A percentile compares a stretch with the other conserved stretches of the same genome.
phyloP scores from a whole-genome alignment of 2,888 invertebrate genomes.

The Bruchidius siliquastri region DNA sequence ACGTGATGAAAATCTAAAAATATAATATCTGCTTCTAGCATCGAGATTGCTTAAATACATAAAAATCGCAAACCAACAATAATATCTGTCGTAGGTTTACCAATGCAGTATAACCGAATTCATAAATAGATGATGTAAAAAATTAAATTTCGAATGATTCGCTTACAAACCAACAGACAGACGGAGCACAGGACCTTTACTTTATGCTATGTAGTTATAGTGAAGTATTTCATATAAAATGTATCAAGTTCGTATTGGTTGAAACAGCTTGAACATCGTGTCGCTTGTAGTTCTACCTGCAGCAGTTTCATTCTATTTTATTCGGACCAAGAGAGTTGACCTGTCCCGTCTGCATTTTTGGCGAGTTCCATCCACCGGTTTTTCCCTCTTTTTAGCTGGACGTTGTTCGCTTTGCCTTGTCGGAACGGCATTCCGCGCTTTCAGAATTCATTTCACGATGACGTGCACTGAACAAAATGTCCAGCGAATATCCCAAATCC shows the following conservation, averaged over 20 bases:
- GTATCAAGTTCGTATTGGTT: background rate
- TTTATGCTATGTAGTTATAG: too few relatives aligned
- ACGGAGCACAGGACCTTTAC: too few relatives aligned
- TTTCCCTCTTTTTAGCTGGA: background rate
- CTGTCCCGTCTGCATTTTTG: background rate
- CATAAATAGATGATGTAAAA: too few relatives aligned
- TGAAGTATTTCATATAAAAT: too few relatives aligned
- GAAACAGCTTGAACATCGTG: background rate
- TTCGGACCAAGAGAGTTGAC: background rate
- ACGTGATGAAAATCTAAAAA: too few relatives aligned
- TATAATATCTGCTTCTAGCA: too few relatives aligned
- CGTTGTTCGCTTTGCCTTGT: background rate
- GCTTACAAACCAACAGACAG: too few relatives aligned
- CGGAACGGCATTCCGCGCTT: background rate
- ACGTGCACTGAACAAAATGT: background rate
- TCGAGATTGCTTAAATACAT: too few relatives aligned
- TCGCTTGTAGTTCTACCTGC: background rate
- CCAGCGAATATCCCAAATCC: background rate
- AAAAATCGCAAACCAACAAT: too few relatives aligned
- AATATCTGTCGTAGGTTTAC: too few relatives aligned
- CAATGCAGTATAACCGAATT: too few relatives aligned
- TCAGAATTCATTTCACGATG: background rate
- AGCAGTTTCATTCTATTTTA: background rate
- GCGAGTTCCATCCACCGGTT: background rate
- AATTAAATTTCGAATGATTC: too few relatives aligned